Conservation (phyloP, 2,888 invertebrate genomes). For the Apodemia hepburni region DNA sequence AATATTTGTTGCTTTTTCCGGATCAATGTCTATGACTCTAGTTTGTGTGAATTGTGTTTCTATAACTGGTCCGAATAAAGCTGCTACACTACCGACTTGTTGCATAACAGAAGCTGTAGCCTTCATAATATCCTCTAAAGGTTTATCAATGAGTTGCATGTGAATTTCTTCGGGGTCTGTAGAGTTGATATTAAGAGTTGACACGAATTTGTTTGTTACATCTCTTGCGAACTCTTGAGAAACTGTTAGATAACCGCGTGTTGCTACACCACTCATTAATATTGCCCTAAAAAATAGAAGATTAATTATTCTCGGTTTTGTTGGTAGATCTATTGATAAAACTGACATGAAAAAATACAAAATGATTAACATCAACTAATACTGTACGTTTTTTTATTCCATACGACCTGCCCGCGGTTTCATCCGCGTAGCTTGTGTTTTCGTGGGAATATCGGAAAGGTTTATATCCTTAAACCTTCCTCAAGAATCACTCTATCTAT, state of each 20-base stretch:
- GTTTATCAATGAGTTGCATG: conserved; percentile 43
- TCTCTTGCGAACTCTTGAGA: conserved; percentile 49
- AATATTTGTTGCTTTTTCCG: not conserved
- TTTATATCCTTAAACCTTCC: no score
- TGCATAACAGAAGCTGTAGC: conserved; percentile 47
- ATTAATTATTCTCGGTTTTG: no score
- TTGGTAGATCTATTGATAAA: no score
- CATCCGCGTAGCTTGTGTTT: no score
- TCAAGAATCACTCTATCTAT: no score
- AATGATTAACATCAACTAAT: no score
- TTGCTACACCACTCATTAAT: conserved; percentile 57
- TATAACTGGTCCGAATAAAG: conserved; percentile 55
- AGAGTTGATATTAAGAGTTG: conserved; percentile 61
- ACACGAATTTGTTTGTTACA: conserved; percentile 44
- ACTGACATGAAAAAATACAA: no score
- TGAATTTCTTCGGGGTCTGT: conserved; percentile 50
- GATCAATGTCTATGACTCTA: not conserved
- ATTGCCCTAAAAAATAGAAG: conserved; percentile 45
- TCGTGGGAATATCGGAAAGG: no score
- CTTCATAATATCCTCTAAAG: conserved; percentile 47
- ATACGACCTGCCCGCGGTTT: no score
- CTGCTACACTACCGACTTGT: conserved; percentile 36
- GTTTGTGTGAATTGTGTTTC: conserved; percentile 52
- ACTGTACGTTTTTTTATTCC: no score
- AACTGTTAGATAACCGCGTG: conserved; percentile 46